A percentile compares a stretch with the other conserved stretches of the same genome.
Evolutionary conservation across 1,140 invertebrate species (phyloP).

Genomic region (Conus ventricosus): DNA sequence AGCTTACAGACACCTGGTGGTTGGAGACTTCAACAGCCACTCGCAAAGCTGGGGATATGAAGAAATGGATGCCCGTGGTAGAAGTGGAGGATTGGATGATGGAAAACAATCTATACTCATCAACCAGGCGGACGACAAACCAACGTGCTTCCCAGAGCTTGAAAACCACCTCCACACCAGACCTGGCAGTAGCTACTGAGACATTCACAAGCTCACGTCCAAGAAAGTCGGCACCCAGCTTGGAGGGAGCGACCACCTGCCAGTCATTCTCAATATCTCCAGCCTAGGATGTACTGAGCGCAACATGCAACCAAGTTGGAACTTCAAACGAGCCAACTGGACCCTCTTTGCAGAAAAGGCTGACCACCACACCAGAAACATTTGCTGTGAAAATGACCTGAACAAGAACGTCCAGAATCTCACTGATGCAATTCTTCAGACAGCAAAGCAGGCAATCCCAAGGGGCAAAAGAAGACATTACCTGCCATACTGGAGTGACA

Average conservation of each 20-base stretch:
- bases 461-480: background rate
- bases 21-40: conserved; percentile 51
- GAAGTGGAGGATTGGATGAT: conserved; percentile 43
- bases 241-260: conserved; percentile 10
- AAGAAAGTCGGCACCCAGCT: conserved; percentile 11
- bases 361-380: background rate
- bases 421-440: background rate
- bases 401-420: background rate
- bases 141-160: conserved; percentile 20
- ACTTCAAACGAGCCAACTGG: conserved; percentile 1
- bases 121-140: background rate
- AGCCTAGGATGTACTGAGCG: background rate
- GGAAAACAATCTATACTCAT: conserved; percentile 9
- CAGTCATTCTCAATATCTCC: background rate
- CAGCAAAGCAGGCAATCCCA: background rate
- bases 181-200: conserved; percentile 20
- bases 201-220: background rate
- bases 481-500: background rate
- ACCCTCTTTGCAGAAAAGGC: background rate
- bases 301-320: background rate
- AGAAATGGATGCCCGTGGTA: conserved; percentile 35
- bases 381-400: background rate
- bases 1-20: conserved; percentile 24
- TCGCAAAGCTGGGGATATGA: conserved; percentile 50
- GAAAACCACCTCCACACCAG: conserved; percentile 27